Conservation (phyloP, 92 coral and sea anemone genomes). For the Parazoanthus atlanticus region DNA sequence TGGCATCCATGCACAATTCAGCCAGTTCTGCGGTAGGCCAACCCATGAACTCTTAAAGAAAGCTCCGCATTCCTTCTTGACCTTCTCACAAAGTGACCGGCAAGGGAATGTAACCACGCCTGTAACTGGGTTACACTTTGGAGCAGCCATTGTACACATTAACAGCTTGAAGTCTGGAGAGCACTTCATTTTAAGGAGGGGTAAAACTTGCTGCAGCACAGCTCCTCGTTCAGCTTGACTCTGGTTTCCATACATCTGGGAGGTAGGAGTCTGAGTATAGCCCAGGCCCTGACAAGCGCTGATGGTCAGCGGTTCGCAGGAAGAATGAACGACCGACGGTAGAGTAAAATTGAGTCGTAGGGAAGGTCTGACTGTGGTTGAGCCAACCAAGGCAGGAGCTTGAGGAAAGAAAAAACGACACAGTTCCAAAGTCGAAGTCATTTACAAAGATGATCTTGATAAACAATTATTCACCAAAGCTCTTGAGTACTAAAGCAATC, state of each 20-base stretch:
- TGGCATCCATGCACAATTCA: constrained; percentile 26
- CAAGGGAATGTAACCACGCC: background rate
- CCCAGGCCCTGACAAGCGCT: constrained; percentile 32
- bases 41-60: background rate
- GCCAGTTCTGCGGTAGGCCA: constrained; percentile 11
- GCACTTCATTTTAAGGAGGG: constrained; percentile 1
- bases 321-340: background rate
- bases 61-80: constrained; percentile 28
- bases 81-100: constrained; percentile 19
- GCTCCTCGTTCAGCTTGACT: background rate
- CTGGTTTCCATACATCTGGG: background rate
- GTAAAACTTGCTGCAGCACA: constrained; percentile 1
- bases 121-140: constrained; percentile 29
- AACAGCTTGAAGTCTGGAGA: constrained; percentile 20
- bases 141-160: constrained; percentile 12
- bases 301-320: constrained; percentile 40
- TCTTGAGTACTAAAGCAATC: too few relatives aligned
- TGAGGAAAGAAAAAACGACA: background rate
- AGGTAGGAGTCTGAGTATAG: constrained; percentile 18
- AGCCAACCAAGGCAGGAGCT: background rate
- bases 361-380: too few relatives aligned
- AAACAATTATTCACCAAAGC: too few relatives aligned
- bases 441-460: too few relatives aligned
- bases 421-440: background rate
- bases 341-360: background rate